phyloP scores from a whole-genome alignment of 2,888 invertebrate species.

The Athetis lepigone region DNA sequence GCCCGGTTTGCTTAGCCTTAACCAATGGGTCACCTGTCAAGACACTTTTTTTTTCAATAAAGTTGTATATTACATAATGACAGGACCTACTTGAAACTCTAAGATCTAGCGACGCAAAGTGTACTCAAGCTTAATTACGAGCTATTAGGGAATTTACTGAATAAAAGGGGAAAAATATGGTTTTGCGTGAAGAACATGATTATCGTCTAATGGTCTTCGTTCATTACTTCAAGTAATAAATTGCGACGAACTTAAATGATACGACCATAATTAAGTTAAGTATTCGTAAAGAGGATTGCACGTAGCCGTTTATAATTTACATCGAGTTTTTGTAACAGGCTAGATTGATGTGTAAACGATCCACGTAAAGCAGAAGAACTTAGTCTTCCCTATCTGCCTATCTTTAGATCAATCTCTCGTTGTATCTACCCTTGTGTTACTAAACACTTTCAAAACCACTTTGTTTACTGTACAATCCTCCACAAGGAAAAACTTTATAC shows the following conservation, averaged over 20 bases:
- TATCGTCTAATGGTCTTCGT: constrained; percentile 68
- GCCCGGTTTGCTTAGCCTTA: too few relatives aligned
- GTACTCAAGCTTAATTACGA: constrained; percentile 74
- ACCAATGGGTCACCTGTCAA: too few relatives aligned
- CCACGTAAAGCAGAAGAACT: background rate
- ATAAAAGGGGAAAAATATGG: constrained; percentile 72
- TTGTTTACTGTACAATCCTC: constrained; percentile 28
- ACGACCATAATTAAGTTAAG: constrained; percentile 29
- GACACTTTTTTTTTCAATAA: too few relatives aligned
- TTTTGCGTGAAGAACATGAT: constrained; percentile 71
- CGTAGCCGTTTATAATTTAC: background rate
- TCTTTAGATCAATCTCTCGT: constrained; percentile 1
- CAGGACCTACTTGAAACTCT: constrained; percentile 1
- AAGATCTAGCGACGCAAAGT: constrained; percentile 46
- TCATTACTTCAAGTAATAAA: constrained; percentile 68
- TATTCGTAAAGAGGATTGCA: constrained; percentile 3
- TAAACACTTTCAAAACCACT: background rate
- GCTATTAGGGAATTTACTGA: constrained; percentile 74
- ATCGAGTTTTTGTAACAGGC: background rate
- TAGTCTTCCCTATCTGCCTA: background rate
- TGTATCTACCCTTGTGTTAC: background rate
- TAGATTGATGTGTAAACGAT: background rate
- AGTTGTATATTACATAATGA: too few relatives aligned
- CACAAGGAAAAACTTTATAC: constrained; percentile 26
- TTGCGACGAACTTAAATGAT: constrained; percentile 60